Conservation (phyloP, 1,140 invertebrate species). For the Drosophila parabipectinata region DNA sequence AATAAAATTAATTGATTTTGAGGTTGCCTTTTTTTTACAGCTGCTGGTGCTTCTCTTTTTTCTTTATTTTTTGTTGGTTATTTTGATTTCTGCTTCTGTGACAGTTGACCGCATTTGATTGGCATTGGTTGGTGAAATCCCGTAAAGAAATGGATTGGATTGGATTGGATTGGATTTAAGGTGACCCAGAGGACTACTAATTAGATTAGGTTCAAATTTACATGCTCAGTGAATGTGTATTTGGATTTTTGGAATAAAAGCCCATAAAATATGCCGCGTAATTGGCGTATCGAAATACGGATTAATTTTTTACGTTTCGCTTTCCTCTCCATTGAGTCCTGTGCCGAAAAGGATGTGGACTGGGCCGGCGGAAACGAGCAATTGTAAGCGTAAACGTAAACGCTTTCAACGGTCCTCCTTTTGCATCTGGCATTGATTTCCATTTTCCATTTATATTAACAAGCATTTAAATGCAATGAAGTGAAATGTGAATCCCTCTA, state of each 20-base stretch:
- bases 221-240: background rate
- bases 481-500: constrained; percentile 61
- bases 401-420: constrained; percentile 35
- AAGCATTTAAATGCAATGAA: constrained; percentile 80
- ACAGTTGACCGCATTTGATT: constrained; percentile 66
- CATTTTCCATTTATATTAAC: constrained; percentile 71
- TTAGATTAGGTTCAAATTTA: constrained; percentile 27
- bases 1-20: constrained; percentile 82
- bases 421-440: constrained; percentile 71
- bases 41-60: constrained; percentile 9
- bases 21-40: constrained; percentile 55
- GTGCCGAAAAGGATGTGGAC: constrained; percentile 7
- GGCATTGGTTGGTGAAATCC: constrained; percentile 34
- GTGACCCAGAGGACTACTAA: constrained; percentile 23
- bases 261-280: constrained; percentile 32
- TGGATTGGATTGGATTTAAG: constrained; percentile 10
- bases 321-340: constrained; percentile 34
- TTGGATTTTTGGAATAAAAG: constrained; percentile 18
- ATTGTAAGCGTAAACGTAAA: constrained; percentile 44
- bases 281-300: constrained; percentile 38
- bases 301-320: constrained; percentile 35
- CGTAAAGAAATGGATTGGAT: background rate
- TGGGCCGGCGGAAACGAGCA: constrained; percentile 27
- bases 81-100: constrained; percentile 62
- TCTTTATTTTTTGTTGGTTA: constrained; percentile 24